A percentile compares a stretch with the other conserved stretches of the same genome.
phyloP scores from a whole-genome alignment of 2,888 invertebrate species.

The Yponomeuta cagnagella region DNA sequence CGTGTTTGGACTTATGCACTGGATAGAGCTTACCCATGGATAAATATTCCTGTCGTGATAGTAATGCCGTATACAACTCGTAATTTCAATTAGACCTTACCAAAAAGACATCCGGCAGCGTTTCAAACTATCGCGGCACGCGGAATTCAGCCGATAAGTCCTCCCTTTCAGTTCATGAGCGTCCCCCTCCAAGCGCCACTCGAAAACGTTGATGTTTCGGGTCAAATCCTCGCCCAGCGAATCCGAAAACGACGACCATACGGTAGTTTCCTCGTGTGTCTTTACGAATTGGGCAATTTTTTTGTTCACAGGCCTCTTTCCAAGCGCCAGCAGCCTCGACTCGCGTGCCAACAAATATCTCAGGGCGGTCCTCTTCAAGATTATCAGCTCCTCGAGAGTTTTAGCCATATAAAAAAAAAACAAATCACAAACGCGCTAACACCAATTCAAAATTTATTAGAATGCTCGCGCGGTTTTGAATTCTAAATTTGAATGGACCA shows the following conservation, averaged over 20 bases:
- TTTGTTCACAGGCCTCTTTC: conserved; percentile 54
- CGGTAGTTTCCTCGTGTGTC: conserved; percentile 38
- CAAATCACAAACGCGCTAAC: conserved; percentile 3
- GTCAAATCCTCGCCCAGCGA: conserved; percentile 56
- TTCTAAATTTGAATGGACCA: background rate
- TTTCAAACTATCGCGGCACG: conserved; percentile 31
- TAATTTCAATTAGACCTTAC: conserved; percentile 24
- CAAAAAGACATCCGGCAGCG: conserved; percentile 29
- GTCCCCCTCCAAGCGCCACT: conserved; percentile 33
- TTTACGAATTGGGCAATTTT: conserved; percentile 54
- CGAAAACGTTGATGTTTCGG: conserved; percentile 49
- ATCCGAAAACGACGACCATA: conserved; percentile 49
- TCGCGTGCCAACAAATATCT: conserved; percentile 51
- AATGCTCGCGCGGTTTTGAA: background rate
- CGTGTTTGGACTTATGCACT: too few species aligned
- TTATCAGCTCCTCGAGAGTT: conserved; percentile 51
- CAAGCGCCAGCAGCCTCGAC: conserved; percentile 45
- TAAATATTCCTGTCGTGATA: too few species aligned
- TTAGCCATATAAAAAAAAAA: conserved; percentile 45
- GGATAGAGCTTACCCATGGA: too few species aligned
- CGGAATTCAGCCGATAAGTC: conserved; percentile 33
- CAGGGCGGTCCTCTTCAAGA: conserved; percentile 48
- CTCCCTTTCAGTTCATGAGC: conserved; percentile 23
- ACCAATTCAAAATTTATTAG: background rate
- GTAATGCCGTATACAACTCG: too few species aligned